Evolutionary conservation across 2,888 invertebrate species (phyloP).

Genomic region (Tortrix viridana): DNA sequence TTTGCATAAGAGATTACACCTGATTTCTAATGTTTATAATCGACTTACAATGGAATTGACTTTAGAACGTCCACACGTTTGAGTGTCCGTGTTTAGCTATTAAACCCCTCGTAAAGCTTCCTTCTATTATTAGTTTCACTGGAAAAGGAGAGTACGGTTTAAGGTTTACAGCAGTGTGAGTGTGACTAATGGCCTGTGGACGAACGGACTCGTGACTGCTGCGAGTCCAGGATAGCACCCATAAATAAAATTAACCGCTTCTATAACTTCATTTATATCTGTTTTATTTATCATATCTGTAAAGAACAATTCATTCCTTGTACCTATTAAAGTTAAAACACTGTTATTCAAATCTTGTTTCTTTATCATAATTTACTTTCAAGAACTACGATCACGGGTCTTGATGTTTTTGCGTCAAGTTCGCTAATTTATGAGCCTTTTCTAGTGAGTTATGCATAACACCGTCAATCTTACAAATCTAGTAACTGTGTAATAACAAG

Average conservation of each 20-base stretch:
- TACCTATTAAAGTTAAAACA: conserved; percentile 1
- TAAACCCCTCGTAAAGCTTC: conserved; percentile 21
- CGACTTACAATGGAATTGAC: conserved; percentile 1
- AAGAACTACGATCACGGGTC: background rate
- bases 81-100: conserved; percentile 2
- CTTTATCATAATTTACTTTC: conserved; percentile 8
- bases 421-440: background rate
- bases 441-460: too few species aligned
- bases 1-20: background rate
- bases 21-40: background rate
- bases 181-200: conserved; percentile 63
- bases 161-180: conserved; percentile 45
- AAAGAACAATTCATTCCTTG: background rate
- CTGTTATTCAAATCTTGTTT: background rate
- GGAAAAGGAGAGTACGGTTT: conserved; percentile 39
- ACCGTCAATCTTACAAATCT: too few species aligned
- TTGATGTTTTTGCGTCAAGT: background rate
- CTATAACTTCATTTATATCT: conserved; percentile 23
- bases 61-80: background rate
- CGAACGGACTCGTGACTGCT: conserved; percentile 61
- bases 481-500: too few species aligned
- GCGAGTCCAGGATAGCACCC: conserved; percentile 54
- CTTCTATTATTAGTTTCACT: conserved; percentile 36
- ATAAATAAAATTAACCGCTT: conserved; percentile 32
- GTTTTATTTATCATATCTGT: conserved; percentile 1